Evolutionary conservation across 2,113 vertebrate genomes (phyloP).

Genomic region (Agapornis roseicollis): DNA sequence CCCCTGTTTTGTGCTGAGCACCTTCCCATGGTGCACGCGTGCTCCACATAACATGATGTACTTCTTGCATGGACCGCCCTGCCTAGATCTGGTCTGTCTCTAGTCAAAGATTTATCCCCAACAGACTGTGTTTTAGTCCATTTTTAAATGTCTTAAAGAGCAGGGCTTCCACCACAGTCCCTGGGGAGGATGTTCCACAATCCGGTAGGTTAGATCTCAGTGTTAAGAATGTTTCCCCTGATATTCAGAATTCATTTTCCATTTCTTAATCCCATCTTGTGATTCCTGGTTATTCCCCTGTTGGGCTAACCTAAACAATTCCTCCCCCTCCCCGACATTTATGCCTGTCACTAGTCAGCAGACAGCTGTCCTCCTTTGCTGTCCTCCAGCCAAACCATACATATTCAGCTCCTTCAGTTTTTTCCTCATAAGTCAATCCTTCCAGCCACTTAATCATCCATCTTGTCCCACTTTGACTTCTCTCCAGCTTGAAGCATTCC

Average conservation of each 20-base stretch:
- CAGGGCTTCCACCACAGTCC: conserved; percentile 29
- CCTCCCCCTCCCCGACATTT: neutral
- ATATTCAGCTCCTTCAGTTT: conserved; percentile 3
- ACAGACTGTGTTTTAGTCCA: neutral
- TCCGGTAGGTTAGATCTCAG: neutral
- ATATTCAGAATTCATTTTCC: conserved; percentile 23
- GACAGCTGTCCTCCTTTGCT: conserved; percentile 24
- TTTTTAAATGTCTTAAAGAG: neutral
- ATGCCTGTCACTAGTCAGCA: neutral
- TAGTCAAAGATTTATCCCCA: neutral
- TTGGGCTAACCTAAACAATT: conserved; percentile 6
- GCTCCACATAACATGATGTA: neutral
- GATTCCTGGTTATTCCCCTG: conserved; percentile 47
- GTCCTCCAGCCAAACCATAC: conserved; percentile 6
- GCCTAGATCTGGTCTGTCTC: neutral
- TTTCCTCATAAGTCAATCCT: conserved; percentile 49
- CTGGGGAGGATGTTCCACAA: neutral
- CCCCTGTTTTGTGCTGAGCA: neutral
- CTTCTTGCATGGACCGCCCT: neutral
- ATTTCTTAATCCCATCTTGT: neutral
- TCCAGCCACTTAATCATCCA: neutral
- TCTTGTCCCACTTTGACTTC: conserved; percentile 15
- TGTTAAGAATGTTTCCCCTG: conserved; percentile 21
- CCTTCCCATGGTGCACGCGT: neutral
- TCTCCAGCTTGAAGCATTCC: conserved; percentile 4